Base-by-base conservation (phyloP, 2,797 vertebrate genomes). In the Centropyge bicolor region DNA sequence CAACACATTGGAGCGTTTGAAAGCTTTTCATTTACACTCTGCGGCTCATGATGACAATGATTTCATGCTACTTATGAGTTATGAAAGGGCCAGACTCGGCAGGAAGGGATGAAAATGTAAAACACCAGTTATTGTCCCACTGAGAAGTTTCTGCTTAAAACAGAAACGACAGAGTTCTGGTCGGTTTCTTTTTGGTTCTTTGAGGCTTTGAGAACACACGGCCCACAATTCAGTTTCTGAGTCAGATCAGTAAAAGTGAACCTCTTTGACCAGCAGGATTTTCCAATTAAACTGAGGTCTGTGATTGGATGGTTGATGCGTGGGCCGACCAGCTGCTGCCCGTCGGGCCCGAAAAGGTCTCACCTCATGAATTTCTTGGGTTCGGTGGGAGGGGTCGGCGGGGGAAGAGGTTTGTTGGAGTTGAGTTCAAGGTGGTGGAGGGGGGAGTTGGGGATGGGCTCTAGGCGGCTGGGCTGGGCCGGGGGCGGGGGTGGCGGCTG, bases 341-440 rank as follows among this genome's bases (percentile, higher is more conserved):
- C 57, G 35, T 74, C 67, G 61, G 78, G 88, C 82, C 80, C 62
- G 90, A 79, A 80, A 88, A 73, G 86, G 87, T 96, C 98, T 99
- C 98, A 99, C 98, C 98, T 99, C 98, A 97, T 96, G 96, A 97
- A 96, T 92, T 96, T 97, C 98, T 98, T 99, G 97, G 97, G 94
- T 95, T 99, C 97, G 96, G 97, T 97, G 94, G 97, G 97, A 96
- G 97, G 97, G 95, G 97, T 85, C 94, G 97, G 96, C 92, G 97
- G 98, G 95, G 97, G 97, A 81, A 98, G 97, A 96, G 97, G 97
- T 96, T 98, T 99, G 97, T 96, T 98, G 96, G 97, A 97, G 97
- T 96, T 98, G 96, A 98, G 96, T 95, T 98, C 98, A 94, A 96
- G 96, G 91, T 98, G 97, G 90, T 97, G 98, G 95, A 97, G 95